Percentiles rank a stretch among this genome's conserved stretches.
phyloP scores from a whole-genome alignment of 2,113 vertebrate genomes.

The Laticauda laticaudata region DNA sequence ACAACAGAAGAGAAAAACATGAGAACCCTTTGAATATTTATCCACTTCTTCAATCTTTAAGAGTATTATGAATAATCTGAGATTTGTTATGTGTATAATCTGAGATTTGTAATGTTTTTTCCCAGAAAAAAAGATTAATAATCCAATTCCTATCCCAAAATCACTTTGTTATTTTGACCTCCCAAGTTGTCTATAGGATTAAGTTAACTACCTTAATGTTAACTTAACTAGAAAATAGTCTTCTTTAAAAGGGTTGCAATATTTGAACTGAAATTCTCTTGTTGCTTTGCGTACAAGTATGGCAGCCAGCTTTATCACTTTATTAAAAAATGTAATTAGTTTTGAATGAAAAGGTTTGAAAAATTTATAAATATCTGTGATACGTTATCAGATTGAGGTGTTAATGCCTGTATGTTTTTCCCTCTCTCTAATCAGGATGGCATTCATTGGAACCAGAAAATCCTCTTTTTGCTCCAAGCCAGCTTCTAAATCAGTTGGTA shows the following conservation, averaged over 20 bases:
- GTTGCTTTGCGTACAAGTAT: background rate
- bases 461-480: conserved; percentile 79
- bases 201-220: background rate
- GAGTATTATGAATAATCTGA: background rate
- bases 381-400: background rate
- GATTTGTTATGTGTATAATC: background rate
- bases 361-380: background rate
- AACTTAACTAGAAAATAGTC: background rate
- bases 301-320: background rate
- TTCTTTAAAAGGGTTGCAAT: background rate
- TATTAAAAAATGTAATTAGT: background rate
- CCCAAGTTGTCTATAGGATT: background rate
- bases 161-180: background rate
- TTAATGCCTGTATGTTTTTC: background rate
- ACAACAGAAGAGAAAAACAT: background rate
- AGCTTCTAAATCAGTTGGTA: conserved; percentile 84
- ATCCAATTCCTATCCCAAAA: background rate
- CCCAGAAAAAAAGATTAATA: background rate
- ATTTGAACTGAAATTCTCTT: background rate
- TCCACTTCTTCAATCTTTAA: background rate
- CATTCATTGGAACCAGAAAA: conserved; percentile 77
- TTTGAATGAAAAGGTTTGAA: background rate
- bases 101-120: background rate
- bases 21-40: background rate
- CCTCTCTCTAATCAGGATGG: conserved; percentile 78